Evolutionary conservation across 2,797 vertebrate genomes (phyloP), one percentile per base, ranked within the genome.

Genomic region (Peromyscus eremicus): DNA sequence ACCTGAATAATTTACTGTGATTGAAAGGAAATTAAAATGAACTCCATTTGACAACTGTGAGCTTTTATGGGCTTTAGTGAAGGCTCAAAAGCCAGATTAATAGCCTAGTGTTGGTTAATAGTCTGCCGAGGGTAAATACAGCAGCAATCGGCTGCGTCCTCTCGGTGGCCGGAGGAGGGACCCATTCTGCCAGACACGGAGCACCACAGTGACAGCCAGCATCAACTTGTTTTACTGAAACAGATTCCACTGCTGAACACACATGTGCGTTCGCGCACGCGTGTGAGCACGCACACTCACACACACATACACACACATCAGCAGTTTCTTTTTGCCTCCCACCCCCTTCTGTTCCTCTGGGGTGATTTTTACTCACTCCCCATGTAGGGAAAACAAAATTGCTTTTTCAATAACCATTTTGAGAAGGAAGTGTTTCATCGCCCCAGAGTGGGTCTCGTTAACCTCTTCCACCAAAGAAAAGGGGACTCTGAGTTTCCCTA

Each of bases 1-100:
- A 99, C 99, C 99, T 99, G 99, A 99, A 99, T 99, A 99, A 99
- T 99, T 99, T 99, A 99, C 99, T 99, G 99, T 99, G 99, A 99
- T 99, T 99, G 99, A 99, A 99, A 99, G 99, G 99, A 99, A 99
- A 99, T 99, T 99, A 99, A 99, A 99, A 99, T 99, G 99, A 99
- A 99, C 99, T 99, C 99, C 99, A 99, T 99, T 99, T 99, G 99
- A 99, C 99, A 99, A 99, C 99, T 99, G 98, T 98, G 98, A 97
- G 95, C 99, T 99, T 99, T 99, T 99, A 99, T 99, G 98, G 98
- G 99, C 99, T 99, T 99, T 99, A 98, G 98, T 99, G 98, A 99
- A 99, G 98, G 99, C 98, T 99, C 98, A 98, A 98, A 99, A 99
- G 98, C 98, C 99, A 99, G 99, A 99, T 99, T 99, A 99, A 99